phyloP scores from a whole-genome alignment of 2,113 vertebrate genomes.

The zebrafish (Danio rerio) region GRCz12tu NC_133189.1:35898501-35899000 shows the following conservation, averaged over 20 bases:
- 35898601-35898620: constrained; percentile 3
- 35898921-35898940: background rate
- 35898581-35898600: too few relatives aligned
- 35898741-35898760: constrained; percentile 34
- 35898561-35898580: too few relatives aligned
- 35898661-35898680: constrained; percentile 37
- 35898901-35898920: background rate
- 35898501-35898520: too few relatives aligned
- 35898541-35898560: too few relatives aligned
- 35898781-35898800: background rate
- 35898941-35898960: background rate
- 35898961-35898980: background rate
- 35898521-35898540: too few relatives aligned
- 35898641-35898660: constrained; percentile 25
- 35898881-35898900: background rate
- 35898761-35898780: background rate
- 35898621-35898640: constrained; percentile 35
- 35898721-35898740: constrained; percentile 23
- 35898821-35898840: background rate
- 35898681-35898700: constrained; percentile 41
- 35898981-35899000: background rate
- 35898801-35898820: background rate
- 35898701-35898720: constrained; percentile 23
- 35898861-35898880: background rate
- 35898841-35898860: constrained; percentile 8